Percentiles rank a stretch among this genome's conserved stretches.
phyloP scores from a whole-genome alignment of 2,113 vertebrate species.

The Oxygymnocypris stewartii region DNA sequence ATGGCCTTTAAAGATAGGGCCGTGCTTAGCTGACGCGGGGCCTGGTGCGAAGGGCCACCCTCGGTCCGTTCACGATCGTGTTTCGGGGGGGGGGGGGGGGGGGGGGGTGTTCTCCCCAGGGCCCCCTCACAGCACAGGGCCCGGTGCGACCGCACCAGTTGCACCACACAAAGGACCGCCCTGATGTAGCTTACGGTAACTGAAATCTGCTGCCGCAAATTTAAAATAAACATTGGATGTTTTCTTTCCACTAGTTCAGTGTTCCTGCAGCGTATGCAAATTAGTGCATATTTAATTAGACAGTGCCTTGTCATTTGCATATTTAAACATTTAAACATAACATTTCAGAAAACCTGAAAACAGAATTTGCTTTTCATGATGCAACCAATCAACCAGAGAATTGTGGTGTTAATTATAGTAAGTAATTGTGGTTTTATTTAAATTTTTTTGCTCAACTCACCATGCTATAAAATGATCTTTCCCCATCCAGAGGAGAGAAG shows the following conservation, averaged over 20 bases:
- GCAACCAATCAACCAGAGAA: not conserved
- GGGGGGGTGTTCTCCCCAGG: too few relatives aligned
- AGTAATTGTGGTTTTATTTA: not conserved
- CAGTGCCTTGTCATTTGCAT: not conserved
- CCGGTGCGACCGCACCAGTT: too few relatives aligned
- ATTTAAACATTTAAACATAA: not conserved
- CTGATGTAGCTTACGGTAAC: not conserved
- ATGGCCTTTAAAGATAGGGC: not conserved
- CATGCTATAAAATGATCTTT: not conserved
- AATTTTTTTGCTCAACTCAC: not conserved
- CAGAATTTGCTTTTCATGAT: too few relatives aligned
- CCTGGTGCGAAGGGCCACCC: too few relatives aligned
- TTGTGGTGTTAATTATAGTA: not conserved
- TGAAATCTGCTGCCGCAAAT: not conserved
- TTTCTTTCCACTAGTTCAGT: not conserved
- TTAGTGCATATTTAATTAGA: too few relatives aligned
- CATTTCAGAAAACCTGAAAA: not conserved
- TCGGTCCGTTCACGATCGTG: too few relatives aligned
- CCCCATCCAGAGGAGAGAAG: constrained; percentile 88
- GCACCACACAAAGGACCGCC: too few relatives aligned
- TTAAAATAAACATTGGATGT: not conserved
- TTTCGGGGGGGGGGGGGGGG: too few relatives aligned
- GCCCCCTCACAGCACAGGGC: too few relatives aligned
- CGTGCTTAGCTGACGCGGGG: too few relatives aligned
- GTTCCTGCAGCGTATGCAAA: too few relatives aligned